Percentiles rank a stretch among this genome's conserved stretches.
Conservation (phyloP, 2,888 invertebrate genomes). For the Amphipoea oculea region DNA sequence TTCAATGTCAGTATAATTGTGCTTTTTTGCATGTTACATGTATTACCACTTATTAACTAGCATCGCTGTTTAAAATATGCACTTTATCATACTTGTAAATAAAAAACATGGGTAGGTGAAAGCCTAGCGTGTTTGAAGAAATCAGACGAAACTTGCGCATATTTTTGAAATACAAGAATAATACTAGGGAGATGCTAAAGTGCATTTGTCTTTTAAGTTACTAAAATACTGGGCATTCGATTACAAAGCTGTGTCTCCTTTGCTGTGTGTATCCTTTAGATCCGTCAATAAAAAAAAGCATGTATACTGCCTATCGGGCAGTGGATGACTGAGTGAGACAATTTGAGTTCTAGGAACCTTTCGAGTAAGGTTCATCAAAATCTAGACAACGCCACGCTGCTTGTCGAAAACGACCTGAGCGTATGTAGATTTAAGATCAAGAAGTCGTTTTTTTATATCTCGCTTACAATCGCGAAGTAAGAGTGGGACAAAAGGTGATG, state of each 20-base stretch:
- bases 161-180: constrained; percentile 17
- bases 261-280: background rate
- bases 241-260: constrained; percentile 10
- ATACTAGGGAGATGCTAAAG: background rate
- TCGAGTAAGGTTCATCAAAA: background rate
- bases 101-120: constrained; percentile 13
- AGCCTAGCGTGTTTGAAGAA: background rate
- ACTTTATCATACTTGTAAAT: constrained; percentile 18
- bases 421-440: background rate
- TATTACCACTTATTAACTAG: background rate
- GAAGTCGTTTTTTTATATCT: background rate
- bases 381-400: background rate
- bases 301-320: background rate
- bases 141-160: background rate
- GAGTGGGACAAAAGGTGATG: background rate
- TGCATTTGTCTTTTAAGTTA: constrained; percentile 10
- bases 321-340: background rate
- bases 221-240: constrained; percentile 47
- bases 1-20: constrained; percentile 1
- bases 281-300: constrained; percentile 9
- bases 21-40: background rate
- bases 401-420: background rate
- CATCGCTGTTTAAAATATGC: constrained; percentile 1
- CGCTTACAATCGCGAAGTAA: background rate
- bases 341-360: background rate